Evolutionary conservation across 2,113 vertebrate genomes (phyloP).

Genomic region (human): GRCh38 chr1:79554501-79555000

Average conservation of each 20-base stretch:
- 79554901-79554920: background rate
- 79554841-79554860: background rate
- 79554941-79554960: background rate
- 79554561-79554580: background rate
- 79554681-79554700: background rate
- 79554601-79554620: background rate
- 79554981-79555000: background rate
- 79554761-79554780: background rate
- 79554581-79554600: background rate
- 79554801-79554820: background rate
- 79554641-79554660: background rate
- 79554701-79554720: background rate
- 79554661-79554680: background rate
- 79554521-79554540: background rate
- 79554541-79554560: background rate
- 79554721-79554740: background rate
- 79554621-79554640: background rate
- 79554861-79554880: background rate
- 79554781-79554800: background rate
- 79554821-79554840: background rate
- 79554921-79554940: background rate
- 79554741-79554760: background rate
- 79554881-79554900: background rate
- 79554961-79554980: background rate
- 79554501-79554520: background rate